These are phyloP conservation scores for Siphlonurus alternatus DNA, from an alignment of 2,888 invertebrate genomes.

Conservation along the genomic window DNA sequence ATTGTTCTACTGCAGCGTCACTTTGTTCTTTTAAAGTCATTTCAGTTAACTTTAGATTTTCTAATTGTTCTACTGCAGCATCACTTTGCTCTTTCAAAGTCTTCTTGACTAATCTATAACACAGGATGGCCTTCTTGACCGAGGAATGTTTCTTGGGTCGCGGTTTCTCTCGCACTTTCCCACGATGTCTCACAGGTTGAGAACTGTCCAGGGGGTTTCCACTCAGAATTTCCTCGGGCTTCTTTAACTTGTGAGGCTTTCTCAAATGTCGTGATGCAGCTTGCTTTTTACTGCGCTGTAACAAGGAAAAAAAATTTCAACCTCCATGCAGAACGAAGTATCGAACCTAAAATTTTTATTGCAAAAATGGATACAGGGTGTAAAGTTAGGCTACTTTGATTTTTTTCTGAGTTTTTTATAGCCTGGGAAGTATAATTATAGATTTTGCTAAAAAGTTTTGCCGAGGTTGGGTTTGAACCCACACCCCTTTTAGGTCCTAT, in stretches of 20 bases:
- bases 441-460: too few species aligned
- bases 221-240: neutral
- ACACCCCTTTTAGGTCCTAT: too few species aligned
- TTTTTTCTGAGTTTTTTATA: too few species aligned
- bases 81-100: neutral
- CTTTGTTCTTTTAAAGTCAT: neutral
- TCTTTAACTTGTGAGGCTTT: neutral
- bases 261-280: neutral
- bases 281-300: neutral
- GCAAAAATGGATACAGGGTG: neutral
- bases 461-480: too few species aligned
- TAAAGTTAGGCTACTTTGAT: too few species aligned
- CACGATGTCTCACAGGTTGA: neutral
- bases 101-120: neutral
- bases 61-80: neutral
- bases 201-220: conserved; percentile 1
- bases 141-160: neutral
- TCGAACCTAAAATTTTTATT: too few species aligned
- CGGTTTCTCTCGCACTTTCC: neutral
- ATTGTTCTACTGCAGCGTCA: too few species aligned
- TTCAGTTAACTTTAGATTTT: neutral
- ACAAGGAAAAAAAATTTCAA: neutral
- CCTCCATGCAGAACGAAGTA: neutral
- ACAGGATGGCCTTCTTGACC: neutral
- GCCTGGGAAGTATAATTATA: too few species aligned